Evolutionary conservation across 2,888 invertebrate species (phyloP), one percentile per base, ranked within the genome.

Genomic region (Campaea margaritaria): DNA sequence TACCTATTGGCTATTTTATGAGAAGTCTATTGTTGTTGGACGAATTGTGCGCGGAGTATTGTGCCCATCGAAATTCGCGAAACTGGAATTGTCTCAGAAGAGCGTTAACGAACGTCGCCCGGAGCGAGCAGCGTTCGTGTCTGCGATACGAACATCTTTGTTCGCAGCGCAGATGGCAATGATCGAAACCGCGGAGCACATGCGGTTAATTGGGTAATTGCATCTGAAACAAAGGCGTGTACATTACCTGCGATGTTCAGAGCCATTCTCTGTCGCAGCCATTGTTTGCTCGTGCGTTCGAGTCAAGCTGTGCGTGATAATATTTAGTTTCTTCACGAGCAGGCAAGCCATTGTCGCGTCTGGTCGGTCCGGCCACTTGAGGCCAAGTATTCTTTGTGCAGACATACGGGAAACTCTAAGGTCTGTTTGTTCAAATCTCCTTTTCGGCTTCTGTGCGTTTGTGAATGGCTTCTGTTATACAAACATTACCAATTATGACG

Each of bases 1-100:
- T 88, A 88, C 85, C 87, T 89, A 91, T 91, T 89, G 91, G 91
- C 91, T 89, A 91, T 91, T 89, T 91, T 91, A 89, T 83, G 85
- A 92, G 89, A 91, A 91, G 79, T 67, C 73, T 77, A 86, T 92
- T 91, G 89, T 91, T 81, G 72, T 74, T 68, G 68, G 72, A 74
- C 72, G 78, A 80, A 87, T 87, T 88, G 82, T 78, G 64, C 79
- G 76, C 72, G 75, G 72, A 68, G 82, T 77, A 87, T 90, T 89
- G 85, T 86, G 78, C 71, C 75, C 75, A 81, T 81, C 74, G 79
- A 78, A 84, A 87, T 90, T 89, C 82, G 88, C 86, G 77, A 90
- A 91, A 90, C 91, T 83, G 86, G 90, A 91, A 89, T 90, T 89
- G 90, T 91, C 87, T 91, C 86, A 82, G 74, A 69, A 77, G 72